These are phyloP conservation scores for Phataginus tetradactyla DNA, from an alignment of 2,797 vertebrate genomes.

Conservation along the genomic window DNA sequence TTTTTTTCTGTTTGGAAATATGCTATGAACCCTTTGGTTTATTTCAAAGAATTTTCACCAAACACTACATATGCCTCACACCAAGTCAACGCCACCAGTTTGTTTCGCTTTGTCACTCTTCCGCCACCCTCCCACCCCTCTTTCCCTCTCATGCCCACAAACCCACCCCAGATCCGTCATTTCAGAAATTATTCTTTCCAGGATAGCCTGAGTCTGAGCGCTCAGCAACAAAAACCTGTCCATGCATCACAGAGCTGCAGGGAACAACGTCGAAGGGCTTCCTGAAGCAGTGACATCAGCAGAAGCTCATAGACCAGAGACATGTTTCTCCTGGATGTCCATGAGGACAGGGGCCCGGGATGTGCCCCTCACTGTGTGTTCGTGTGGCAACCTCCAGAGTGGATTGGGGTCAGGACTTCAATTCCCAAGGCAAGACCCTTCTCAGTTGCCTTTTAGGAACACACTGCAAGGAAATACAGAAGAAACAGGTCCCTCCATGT, in stretches of 20 bases:
- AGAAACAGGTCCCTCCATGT: background rate
- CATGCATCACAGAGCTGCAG: background rate
- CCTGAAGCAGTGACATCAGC: background rate
- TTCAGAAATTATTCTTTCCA: slow-evolving; percentile 28
- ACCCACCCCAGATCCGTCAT: background rate
- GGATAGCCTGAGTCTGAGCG: background rate
- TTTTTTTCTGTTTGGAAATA: background rate
- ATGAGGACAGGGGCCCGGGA: background rate
- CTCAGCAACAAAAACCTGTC: background rate
- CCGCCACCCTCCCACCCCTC: background rate
- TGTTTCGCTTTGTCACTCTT: background rate
- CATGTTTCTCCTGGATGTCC: background rate
- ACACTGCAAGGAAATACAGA: background rate
- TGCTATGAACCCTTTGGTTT: background rate
- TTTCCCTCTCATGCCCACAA: background rate
- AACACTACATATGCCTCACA: background rate
- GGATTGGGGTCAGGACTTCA: background rate
- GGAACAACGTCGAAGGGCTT: background rate
- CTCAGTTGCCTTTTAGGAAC: background rate
- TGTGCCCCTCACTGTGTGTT: background rate
- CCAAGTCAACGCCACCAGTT: background rate
- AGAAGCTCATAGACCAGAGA: background rate
- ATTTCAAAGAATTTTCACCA: slow-evolving; percentile 17
- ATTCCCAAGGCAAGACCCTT: slow-evolving; percentile 9
- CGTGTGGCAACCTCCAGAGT: background rate